Evolutionary conservation across 2,888 invertebrate species (phyloP).

Genomic region (Caenorhabditis angaria): DNA sequence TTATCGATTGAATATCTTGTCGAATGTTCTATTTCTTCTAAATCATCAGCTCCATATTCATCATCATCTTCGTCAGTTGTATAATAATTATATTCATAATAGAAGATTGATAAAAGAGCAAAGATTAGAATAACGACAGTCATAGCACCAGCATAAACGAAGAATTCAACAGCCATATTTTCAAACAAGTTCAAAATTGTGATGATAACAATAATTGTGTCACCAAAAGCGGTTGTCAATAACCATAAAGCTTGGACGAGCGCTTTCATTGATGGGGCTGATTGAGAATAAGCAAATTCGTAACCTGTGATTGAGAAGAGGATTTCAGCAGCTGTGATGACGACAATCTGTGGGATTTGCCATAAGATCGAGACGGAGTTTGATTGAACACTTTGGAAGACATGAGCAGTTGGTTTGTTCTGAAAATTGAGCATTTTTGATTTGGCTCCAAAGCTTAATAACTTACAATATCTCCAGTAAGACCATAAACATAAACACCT

Average conservation of each 20-base stretch:
- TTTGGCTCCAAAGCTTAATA: neutral
- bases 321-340: conserved; percentile 75
- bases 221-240: conserved; percentile 90
- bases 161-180: conserved; percentile 62
- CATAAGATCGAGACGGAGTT: conserved; percentile 72
- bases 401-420: conserved; percentile 16
- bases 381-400: conserved; percentile 46
- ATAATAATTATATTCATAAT: conserved; percentile 75
- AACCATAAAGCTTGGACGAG: conserved; percentile 91
- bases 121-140: conserved; percentile 84
- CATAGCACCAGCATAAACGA: conserved; percentile 78
- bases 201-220: conserved; percentile 89
- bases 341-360: conserved; percentile 74
- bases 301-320: conserved; percentile 75
- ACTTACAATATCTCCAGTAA: conserved; percentile 43
- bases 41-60: conserved; percentile 25
- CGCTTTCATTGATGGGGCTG: conserved; percentile 92
- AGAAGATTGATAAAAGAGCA: conserved; percentile 82
- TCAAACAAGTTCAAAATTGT: conserved; percentile 60
- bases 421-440: conserved; percentile 1
- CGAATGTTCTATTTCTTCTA: conserved; percentile 20
- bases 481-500: conserved; percentile 58
- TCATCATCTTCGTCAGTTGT: conserved; percentile 55
- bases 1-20: conserved; percentile 34
- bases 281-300: conserved; percentile 75